Evolutionary conservation across 2,888 invertebrate genomes (phyloP).

Genomic region (Ectemnius continuus): DNA sequence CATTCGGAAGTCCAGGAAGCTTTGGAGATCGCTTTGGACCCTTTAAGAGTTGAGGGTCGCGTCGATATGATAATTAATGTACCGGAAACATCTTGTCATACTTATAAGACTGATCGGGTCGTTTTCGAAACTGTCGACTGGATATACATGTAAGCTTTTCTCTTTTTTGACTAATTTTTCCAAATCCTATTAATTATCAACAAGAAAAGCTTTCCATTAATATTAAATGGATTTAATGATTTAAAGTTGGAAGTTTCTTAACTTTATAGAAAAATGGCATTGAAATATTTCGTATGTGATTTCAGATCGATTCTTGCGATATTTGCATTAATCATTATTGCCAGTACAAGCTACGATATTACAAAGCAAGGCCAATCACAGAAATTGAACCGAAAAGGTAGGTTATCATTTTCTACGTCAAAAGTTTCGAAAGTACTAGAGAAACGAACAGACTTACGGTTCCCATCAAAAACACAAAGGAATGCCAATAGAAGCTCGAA

Average conservation of each 20-base stretch:
- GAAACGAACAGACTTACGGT: no score
- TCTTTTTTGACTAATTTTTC: neutral
- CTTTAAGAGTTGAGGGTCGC: constrained; percentile 62
- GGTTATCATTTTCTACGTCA: constrained; percentile 6
- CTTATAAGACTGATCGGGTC: constrained; percentile 49
- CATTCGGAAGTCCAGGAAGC: constrained; percentile 64
- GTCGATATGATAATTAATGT: constrained; percentile 65
- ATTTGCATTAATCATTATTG: constrained; percentile 58
- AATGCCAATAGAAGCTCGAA: no score
- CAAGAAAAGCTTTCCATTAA: no score
- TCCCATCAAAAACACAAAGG: no score
- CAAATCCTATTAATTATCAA: neutral
- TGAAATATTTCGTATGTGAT: constrained; percentile 5
- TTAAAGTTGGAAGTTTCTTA: neutral
- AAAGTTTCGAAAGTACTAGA: neutral
- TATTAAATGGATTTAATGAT: no score
- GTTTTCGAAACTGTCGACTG: constrained; percentile 64
- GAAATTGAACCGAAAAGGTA: constrained; percentile 46
- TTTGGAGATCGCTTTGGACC: constrained; percentile 63
- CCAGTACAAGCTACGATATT: constrained; percentile 70
- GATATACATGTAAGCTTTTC: constrained; percentile 67
- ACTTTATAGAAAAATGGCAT: neutral
- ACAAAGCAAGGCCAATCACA: constrained; percentile 40
- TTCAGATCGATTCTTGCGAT: constrained; percentile 58
- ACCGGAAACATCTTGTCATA: constrained; percentile 63